A percentile compares a stretch with the other conserved stretches of the same genome.
Conservation (phyloP, 2,888 invertebrate species). For the Calliphora vomitoria region DNA sequence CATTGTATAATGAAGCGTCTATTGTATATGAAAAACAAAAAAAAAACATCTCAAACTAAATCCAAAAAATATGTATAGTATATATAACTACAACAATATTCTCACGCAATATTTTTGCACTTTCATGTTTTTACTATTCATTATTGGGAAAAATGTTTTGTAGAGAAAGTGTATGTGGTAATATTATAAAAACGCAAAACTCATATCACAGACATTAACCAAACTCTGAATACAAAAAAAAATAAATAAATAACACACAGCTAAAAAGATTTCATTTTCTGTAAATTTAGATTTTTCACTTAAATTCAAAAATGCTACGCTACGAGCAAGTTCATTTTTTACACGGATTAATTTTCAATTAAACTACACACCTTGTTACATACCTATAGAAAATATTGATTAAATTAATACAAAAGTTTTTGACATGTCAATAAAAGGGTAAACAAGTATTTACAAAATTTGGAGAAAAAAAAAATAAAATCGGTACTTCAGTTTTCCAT, state of each 20-base stretch:
- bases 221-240: slow-evolving; percentile 55
- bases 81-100: slow-evolving; percentile 51
- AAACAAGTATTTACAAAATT: not conserved
- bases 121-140: slow-evolving; percentile 72
- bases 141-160: slow-evolving; percentile 63
- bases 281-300: slow-evolving; percentile 76
- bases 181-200: slow-evolving; percentile 64
- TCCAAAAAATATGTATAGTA: slow-evolving; percentile 19
- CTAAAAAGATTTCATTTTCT: slow-evolving; percentile 72
- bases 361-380: slow-evolving; percentile 3
- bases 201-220: slow-evolving; percentile 68
- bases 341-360: slow-evolving; percentile 59
- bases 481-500: not conserved
- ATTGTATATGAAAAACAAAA: slow-evolving; percentile 45
- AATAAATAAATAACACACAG: slow-evolving; percentile 54
- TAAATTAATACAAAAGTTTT: not conserved
- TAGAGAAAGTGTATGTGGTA: slow-evolving; percentile 70
- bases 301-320: slow-evolving; percentile 75
- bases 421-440: not conserved
- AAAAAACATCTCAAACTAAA: not conserved
- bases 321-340: slow-evolving; percentile 69
- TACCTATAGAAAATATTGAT: slow-evolving; percentile 13
- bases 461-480: not conserved
- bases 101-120: slow-evolving; percentile 73
- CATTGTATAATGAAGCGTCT: slow-evolving; percentile 62